Percentiles rank a stretch among this genome's conserved stretches.
Conservation (phyloP, 2,888 invertebrate genomes). For the Andricus quercusramuli region DNA sequence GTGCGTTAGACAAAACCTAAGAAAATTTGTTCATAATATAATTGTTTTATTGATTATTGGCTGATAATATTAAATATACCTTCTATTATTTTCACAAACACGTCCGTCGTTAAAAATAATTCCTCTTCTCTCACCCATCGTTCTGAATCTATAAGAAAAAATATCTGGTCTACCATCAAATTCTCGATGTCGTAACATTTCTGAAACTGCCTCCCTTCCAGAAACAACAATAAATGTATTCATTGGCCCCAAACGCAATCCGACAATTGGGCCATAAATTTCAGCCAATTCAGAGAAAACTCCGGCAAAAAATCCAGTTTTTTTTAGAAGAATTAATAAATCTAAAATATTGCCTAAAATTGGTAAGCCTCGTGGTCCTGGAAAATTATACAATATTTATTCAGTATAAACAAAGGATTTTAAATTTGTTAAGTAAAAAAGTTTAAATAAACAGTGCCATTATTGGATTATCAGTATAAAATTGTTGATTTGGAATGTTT, state of each 20-base stretch:
- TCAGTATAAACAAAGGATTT: neutral
- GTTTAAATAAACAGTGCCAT: too few relatives aligned
- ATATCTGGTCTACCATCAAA: slow-evolving; percentile 87
- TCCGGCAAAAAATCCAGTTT: slow-evolving; percentile 81
- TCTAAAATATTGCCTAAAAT: slow-evolving; percentile 80
- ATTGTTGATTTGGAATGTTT: too few relatives aligned
- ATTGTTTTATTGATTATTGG: neutral
- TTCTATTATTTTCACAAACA: slow-evolving; percentile 84
- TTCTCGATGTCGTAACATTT: slow-evolving; percentile 83
- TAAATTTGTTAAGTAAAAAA: neutral
- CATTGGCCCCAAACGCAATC: slow-evolving; percentile 82
- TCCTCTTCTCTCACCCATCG: slow-evolving; percentile 83
- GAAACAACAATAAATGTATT: slow-evolving; percentile 83
- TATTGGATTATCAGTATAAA: too few relatives aligned
- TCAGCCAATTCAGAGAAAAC: slow-evolving; percentile 82
- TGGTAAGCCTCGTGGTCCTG: slow-evolving; percentile 81
- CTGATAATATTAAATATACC: slow-evolving; percentile 53
- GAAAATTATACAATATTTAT: slow-evolving; percentile 40
- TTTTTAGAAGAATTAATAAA: slow-evolving; percentile 73
- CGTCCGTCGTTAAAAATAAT: slow-evolving; percentile 86
- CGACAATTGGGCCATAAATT: slow-evolving; percentile 84
- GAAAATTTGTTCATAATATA: slow-evolving; percentile 2
- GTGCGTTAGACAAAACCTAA: slow-evolving; percentile 83
- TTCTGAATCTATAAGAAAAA: slow-evolving; percentile 83
- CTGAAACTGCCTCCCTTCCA: slow-evolving; percentile 82